Evolutionary conservation across 2,797 vertebrate species (phyloP), one percentile per base, ranked within the genome.

Genomic region (Melanotaenia trifasciata): DNA sequence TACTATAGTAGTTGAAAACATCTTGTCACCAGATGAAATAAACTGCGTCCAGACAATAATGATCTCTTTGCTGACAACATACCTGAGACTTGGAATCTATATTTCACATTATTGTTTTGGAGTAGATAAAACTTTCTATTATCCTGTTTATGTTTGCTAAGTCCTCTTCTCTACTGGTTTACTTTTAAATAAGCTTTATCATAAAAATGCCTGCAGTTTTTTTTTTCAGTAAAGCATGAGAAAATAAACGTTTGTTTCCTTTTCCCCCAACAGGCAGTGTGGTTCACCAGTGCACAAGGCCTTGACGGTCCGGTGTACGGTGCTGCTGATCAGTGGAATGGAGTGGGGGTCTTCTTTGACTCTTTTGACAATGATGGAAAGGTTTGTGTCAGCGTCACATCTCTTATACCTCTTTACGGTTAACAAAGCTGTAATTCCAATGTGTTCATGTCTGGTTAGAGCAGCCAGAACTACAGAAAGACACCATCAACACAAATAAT

Each of bases 351-450:
- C 85, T 99, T 99, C 94, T 98, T 99, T 75, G 98, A 99, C 90
- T 99, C 98, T 6, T 99, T 99, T 86, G 98, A 99, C 93, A 99
- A 99, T 5, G 98, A 99, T 75, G 98, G 96, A 76, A 99, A 98
- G 97, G 98, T 99, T 78, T 68, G 93, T 84, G 38, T 79, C n/a
- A 7, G 12, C 18, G 47, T 50, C 0, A 13, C 4, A 4, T 61
- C 38, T 45, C 13, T 8, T 54, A 20, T 22, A 9, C 33, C n/a
- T 54, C n/a, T 51, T n/a, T 26, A 20, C 24, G 63, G 3, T 28
- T 0, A 2, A 4, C 43, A 3, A 43, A 3, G 0, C 22, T 28
- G 20, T 47, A 10, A 8, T 47, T 47, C 20, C 45, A 20, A 9
- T 20, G 45, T n/a, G 18, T 45, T 45, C 4, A 5, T 45, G 16